Evolutionary conservation across 2,888 invertebrate genomes (phyloP).

Genomic region (Drosophila setosimentum): DNA sequence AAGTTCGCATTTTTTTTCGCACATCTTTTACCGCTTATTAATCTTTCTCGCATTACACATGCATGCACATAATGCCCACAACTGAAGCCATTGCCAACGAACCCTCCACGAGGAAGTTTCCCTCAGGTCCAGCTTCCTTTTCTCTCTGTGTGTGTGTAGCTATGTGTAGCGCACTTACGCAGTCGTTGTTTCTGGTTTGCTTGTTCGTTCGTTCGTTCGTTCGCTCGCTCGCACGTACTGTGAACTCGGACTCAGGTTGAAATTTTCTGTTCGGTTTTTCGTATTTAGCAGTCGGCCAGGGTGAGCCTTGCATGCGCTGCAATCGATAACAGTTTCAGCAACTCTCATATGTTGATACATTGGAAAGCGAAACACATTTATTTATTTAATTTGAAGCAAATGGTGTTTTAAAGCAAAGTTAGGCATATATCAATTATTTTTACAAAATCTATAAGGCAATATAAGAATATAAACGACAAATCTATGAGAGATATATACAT

Average conservation of each 20-base stretch:
- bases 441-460: not conserved
- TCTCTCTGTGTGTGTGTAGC: not conserved
- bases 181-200: conserved; percentile 18
- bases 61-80: not conserved
- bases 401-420: not conserved
- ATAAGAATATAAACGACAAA: not conserved
- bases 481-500: not conserved
- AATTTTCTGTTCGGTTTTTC: conserved; percentile 7
- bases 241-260: conserved; percentile 6
- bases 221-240: conserved; percentile 14
- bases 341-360: not conserved
- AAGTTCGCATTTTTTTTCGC: not conserved
- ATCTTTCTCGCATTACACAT: conserved; percentile 12
- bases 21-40: conserved; percentile 2
- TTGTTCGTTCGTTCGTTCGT: conserved; percentile 1
- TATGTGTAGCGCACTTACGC: conserved; percentile 26
- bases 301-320: conserved; percentile 36
- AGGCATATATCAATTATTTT: not conserved
- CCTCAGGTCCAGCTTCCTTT: conserved; percentile 8
- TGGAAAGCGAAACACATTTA: not conserved
- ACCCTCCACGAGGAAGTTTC: conserved; percentile 9
- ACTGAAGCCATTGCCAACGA: conserved; percentile 11
- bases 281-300: conserved; percentile 4
- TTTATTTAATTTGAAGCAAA: not conserved
- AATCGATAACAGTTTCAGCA: no score